A percentile compares a stretch with the other conserved stretches of the same genome.
Evolutionary conservation across 2,888 invertebrate species (phyloP).

Genomic region (Drosophila kanekoi): DNA sequence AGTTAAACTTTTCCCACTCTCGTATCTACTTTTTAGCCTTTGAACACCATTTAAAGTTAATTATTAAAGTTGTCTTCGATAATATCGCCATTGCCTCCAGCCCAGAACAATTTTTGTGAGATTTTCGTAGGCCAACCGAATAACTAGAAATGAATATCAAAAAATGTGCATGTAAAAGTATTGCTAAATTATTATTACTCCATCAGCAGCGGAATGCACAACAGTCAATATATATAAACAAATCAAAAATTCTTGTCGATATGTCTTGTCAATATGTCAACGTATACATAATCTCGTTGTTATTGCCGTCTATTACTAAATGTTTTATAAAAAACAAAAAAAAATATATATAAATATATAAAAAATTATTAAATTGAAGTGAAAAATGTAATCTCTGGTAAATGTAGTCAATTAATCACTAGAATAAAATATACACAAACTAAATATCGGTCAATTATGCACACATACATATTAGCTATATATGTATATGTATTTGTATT

Average conservation of each 20-base stretch:
- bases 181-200: slow-evolving; percentile 49
- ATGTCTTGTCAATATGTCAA: slow-evolving; percentile 65
- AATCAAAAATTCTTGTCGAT: slow-evolving; percentile 59
- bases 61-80: background rate
- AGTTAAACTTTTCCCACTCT: background rate
- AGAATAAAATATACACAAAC: slow-evolving; percentile 43
- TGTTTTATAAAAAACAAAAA: slow-evolving; percentile 48
- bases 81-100: background rate
- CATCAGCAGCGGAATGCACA: slow-evolving; percentile 39
- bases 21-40: background rate
- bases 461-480: slow-evolving; percentile 28
- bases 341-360: no score
- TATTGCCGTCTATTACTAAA: slow-evolving; percentile 66
- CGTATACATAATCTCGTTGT: slow-evolving; percentile 65
- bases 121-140: slow-evolving; percentile 12
- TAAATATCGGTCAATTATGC: slow-evolving; percentile 70
- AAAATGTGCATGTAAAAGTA: slow-evolving; percentile 44
- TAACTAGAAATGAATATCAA: slow-evolving; percentile 31
- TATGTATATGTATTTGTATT: slow-evolving; percentile 39
- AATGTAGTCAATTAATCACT: slow-evolving; percentile 74
- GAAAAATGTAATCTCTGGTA: slow-evolving; percentile 69
- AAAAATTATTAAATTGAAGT: slow-evolving; percentile 49
- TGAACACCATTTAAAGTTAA: no score
- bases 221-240: slow-evolving; percentile 25
- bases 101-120: slow-evolving; percentile 23